Evolutionary conservation across 1,140 invertebrate genomes (phyloP).

Genomic region (Aphidius gifuensis): DNA sequence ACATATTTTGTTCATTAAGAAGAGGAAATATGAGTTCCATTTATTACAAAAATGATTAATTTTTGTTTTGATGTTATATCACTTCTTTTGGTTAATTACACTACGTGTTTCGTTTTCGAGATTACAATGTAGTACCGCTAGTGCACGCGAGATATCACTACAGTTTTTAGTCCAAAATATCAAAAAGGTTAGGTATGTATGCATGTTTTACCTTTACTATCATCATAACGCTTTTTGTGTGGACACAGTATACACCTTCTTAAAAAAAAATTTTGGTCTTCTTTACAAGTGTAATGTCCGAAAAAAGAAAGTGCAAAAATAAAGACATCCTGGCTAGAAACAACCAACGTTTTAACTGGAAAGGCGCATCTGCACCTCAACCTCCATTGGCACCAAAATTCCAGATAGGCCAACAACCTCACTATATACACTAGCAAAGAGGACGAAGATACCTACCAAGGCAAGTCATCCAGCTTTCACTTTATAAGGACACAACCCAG

Average conservation of each 20-base stretch:
- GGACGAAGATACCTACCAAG: background rate
- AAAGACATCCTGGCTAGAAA: no score
- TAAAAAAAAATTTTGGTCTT: no score
- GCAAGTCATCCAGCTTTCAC: no score
- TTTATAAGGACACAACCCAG: background rate
- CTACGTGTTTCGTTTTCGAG: background rate
- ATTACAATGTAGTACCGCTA: slow-evolving; percentile 6
- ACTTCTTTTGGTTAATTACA: no score
- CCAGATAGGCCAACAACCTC: slow-evolving; percentile 17
- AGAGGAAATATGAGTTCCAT: no score
- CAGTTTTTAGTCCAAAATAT: background rate
- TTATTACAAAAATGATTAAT: no score
- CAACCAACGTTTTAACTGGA: slow-evolving; percentile 24
- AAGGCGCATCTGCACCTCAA: slow-evolving; percentile 15
- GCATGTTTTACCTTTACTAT: no score
- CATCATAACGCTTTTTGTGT: slow-evolving; percentile 6
- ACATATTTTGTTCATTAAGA: no score
- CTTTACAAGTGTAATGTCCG: no score
- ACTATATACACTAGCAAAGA: slow-evolving; percentile 17
- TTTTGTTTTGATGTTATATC: no score
- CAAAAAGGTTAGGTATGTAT: background rate
- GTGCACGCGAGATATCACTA: background rate
- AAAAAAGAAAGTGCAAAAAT: no score
- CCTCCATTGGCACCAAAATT: background rate
- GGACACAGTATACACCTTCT: background rate